Base-by-base conservation (phyloP, 2,888 invertebrate species). In the Acholoe squamosa region DNA sequence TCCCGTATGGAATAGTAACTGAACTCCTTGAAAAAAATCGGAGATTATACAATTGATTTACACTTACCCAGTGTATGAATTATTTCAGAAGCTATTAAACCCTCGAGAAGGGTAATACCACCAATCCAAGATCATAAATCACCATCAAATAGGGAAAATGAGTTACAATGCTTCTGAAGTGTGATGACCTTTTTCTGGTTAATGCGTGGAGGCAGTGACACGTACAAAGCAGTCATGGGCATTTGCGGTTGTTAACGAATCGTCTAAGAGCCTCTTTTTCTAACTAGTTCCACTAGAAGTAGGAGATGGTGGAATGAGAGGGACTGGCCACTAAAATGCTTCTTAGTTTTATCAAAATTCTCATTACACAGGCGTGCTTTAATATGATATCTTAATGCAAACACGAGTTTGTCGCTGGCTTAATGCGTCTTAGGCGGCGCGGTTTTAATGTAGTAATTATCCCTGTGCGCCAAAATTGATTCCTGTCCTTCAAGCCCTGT, bases 321-420 rank as follows among this genome's bases (percentile, higher is more conserved):
- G 43, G 5, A 43, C 43, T 43, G 61, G 61, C 61, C 14, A 14
- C 61, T 61, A 61, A 61, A 61, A 61, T 61, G 14, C 61, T 61
- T 61, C 61, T n/a, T 61, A 71, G 71, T 71, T 71, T 71, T 28
- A 71, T 71, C 71, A 71, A 71, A 71, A 25, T 71, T 71, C 71
- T 71, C 71, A 71, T 71, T 71, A 71, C 28, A 28, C 28, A 71
- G n/a, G 31, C 14, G 3, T 28, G 71, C 71, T 71, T 71, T 71
- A 84, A 84, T 84, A 25, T 84, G 84, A 84, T 84, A 84, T 84
- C 84, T 84, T 84, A 51, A 84, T 84, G 84, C 84, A 84, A 84
- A 84, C 84, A 84, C 5, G 84, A 84, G 43, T 84, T 84, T 84
- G 84, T 84, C 84, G 84, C 34, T 84, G 84, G 51, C 84, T 84